A percentile compares a stretch with the other conserved stretches of the same genome.
These are phyloP conservation scores for Plebejus anna DNA, from an alignment of 2,888 invertebrate species.

Conservation along the genomic window DNA sequence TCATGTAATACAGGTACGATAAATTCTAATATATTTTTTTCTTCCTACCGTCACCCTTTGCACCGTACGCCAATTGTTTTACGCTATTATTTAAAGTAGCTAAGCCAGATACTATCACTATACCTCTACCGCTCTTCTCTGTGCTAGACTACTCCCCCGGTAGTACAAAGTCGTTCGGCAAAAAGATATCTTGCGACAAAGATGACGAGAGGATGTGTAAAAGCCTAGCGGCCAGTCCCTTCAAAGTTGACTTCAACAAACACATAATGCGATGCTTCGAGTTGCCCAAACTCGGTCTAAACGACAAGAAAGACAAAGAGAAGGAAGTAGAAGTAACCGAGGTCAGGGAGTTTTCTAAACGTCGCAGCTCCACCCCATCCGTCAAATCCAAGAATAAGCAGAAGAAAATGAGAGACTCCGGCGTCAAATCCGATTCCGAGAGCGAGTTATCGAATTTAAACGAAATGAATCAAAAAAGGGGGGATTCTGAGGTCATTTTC, in stretches of 20 bases:
- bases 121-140: slow-evolving; percentile 51
- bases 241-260: slow-evolving; percentile 49
- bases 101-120: neutral
- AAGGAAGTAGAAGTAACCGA: slow-evolving; percentile 33
- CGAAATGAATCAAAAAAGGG: slow-evolving; percentile 31
- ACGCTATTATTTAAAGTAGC: neutral
- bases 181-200: slow-evolving; percentile 30
- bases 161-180: slow-evolving; percentile 39
- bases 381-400: slow-evolving; percentile 44
- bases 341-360: slow-evolving; percentile 46
- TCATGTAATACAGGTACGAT: neutral
- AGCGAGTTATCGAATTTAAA: slow-evolving; percentile 52
- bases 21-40: neutral
- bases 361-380: slow-evolving; percentile 61
- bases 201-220: slow-evolving; percentile 39
- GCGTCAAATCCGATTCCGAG: slow-evolving; percentile 62
- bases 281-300: slow-evolving; percentile 48
- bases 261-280: slow-evolving; percentile 58
- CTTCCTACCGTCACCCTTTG: neutral
- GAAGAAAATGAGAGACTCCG: slow-evolving; percentile 54
- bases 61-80: slow-evolving; percentile 12
- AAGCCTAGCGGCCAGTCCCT: slow-evolving; percentile 57
- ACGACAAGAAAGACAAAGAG: slow-evolving; percentile 44
- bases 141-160: slow-evolving; percentile 54
- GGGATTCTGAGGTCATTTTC: slow-evolving; percentile 51